Conservation (phyloP, 2,888 invertebrate species). For the Capitulum mitella region DNA sequence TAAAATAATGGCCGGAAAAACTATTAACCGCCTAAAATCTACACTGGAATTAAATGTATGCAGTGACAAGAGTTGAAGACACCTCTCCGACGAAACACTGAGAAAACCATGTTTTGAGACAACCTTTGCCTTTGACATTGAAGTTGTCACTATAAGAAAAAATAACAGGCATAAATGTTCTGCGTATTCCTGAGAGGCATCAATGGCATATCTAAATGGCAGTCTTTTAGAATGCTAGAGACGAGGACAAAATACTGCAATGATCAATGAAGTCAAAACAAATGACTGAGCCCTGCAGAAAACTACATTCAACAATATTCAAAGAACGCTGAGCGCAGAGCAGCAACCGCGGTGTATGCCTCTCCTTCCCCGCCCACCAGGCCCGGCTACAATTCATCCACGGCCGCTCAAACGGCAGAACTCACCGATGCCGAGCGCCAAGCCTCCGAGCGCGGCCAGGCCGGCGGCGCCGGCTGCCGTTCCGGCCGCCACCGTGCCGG, state of each 20-base stretch:
- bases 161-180: no score
- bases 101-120: no score
- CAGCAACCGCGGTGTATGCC: neutral
- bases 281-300: neutral
- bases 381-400: neutral
- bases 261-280: neutral
- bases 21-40: no score
- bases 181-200: no score
- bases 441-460: neutral
- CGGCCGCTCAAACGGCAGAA: neutral
- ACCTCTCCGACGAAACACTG: no score
- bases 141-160: no score
- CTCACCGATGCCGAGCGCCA: neutral
- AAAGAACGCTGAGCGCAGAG: neutral
- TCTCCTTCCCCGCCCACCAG: neutral
- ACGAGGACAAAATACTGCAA: neutral
- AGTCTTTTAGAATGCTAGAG: no score
- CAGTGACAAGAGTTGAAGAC: no score
- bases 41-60: no score
- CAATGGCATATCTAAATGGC: no score
- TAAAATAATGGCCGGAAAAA: no score
- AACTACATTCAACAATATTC: neutral
- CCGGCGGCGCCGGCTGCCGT: neutral
- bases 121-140: no score
- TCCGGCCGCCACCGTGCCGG: conserved; percentile 6